Evolutionary conservation across 2,113 vertebrate species (phyloP), one percentile per base, ranked within the genome.

Genomic region (Psammodynastes pulverulentus): DNA sequence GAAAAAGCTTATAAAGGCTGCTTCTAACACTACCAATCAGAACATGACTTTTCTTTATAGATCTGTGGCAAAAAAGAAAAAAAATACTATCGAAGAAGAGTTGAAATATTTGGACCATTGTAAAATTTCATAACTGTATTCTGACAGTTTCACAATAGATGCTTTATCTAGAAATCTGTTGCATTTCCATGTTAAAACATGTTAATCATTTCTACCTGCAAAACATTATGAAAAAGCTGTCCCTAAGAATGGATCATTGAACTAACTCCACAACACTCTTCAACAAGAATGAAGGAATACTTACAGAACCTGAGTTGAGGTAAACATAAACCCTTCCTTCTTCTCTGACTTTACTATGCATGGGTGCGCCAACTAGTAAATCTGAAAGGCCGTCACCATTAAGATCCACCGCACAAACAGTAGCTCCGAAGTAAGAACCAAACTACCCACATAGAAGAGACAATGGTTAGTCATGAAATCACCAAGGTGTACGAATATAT

Each of bases 311-410:
- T 39, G 98, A 97, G 97, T 99, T 99, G 94, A 99, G 98, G 94
- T 99, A 99, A 84, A 99, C 98, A 3, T 98, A 98, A 89, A 99
- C 99, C 92, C 98, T 97, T 29, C 99, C 99, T 95, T 99, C 99
- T 95, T 99, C 99, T 94, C 99, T 97, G 93, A 98, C 34, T 3
- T 94, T 96, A 90, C 98, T 99, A 90, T 97, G 96, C 98, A 99
- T 98, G 0, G 99, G 99, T 9, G 99, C 99, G 9, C 99, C 99
- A 0, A 99, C 99, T 6, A 99, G 96, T 48, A 99, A 97, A 92
- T 99, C 99, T 1, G 99, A 99, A 29, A 99, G 96, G 51, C 99
- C 98, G 49, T 99, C 99, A 3, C 97, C 97, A 1, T 99, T 99
- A 94, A 99, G 97, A 96, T 99, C 99, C 91, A 98, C 98, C 0